A percentile compares a stretch with the other conserved stretches of the same genome.
phyloP scores from a whole-genome alignment of 1,140 invertebrate species.

The Episyrphus balteatus region DNA sequence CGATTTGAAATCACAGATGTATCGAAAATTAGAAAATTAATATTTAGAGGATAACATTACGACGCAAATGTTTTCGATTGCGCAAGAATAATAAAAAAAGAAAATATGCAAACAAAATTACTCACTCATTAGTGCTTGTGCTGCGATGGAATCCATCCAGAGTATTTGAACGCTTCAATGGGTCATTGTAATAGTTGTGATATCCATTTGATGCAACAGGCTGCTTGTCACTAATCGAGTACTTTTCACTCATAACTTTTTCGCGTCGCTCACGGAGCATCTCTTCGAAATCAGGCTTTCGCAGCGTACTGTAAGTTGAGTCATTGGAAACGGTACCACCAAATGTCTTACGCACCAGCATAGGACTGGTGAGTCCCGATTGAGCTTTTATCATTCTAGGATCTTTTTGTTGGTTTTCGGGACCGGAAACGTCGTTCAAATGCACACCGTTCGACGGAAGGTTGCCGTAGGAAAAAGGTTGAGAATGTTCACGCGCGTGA shows the following conservation, averaged over 20 bases:
- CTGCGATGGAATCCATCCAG: background rate
- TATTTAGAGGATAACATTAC: too few relatives aligned
- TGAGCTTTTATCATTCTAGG: conserved; percentile 31
- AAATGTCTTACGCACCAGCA: conserved; percentile 35
- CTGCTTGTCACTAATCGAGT: too few relatives aligned
- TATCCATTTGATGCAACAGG: background rate
- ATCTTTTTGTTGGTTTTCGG: background rate
- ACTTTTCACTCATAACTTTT: conserved; percentile 24
- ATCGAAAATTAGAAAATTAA: too few relatives aligned
- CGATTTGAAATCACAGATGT: too few relatives aligned
- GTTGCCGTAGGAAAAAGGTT: conserved; percentile 65
- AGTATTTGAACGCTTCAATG: background rate
- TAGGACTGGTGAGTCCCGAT: conserved; percentile 34
- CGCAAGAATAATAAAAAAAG: too few relatives aligned
- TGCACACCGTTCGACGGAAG: too few relatives aligned
- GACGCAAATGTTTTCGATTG: too few relatives aligned
- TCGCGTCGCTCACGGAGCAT: conserved; percentile 32
- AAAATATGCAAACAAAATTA: background rate
- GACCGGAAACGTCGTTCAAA: background rate
- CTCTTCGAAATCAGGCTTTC: conserved; percentile 26
- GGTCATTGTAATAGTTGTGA: background rate
- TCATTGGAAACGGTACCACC: conserved; percentile 10
- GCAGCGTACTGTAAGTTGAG: conserved; percentile 8
- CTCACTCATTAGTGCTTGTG: background rate
- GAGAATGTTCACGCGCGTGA: conserved; percentile 63